These are phyloP conservation scores for Antheraea pernyi DNA, from an alignment of 1,140 invertebrate species.

Conservation along the genomic window DNA sequence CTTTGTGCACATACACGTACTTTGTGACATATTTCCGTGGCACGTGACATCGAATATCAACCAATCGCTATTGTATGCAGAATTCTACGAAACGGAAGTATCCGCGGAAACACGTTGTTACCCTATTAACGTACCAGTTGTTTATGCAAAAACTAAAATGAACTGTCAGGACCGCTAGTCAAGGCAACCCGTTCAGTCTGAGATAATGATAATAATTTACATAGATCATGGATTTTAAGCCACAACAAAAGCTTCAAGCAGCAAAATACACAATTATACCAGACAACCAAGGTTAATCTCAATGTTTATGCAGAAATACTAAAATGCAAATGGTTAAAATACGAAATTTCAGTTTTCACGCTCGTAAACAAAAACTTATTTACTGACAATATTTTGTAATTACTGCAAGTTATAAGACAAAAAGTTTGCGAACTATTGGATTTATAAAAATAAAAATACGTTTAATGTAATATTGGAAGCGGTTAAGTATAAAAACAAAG, in stretches of 20 bases:
- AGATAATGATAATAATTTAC: slow-evolving; percentile 58
- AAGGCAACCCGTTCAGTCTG: slow-evolving; percentile 54
- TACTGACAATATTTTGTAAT: neutral
- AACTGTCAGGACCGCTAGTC: slow-evolving; percentile 37
- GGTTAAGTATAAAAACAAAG: neutral
- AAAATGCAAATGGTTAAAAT: slow-evolving; percentile 11
- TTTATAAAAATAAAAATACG: slow-evolving; percentile 1
- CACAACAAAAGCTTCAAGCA: slow-evolving; percentile 44
- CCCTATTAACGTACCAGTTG: slow-evolving; percentile 18
- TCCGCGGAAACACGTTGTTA: slow-evolving; percentile 23
- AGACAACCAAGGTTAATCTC: slow-evolving; percentile 48
- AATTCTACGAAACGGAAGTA: slow-evolving; percentile 16
- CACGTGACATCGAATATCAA: slow-evolving; percentile 18
- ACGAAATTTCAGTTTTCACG: neutral
- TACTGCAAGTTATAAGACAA: neutral
- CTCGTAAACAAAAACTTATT: neutral
- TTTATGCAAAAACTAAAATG: slow-evolving; percentile 25
- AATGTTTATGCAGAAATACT: slow-evolving; percentile 14
- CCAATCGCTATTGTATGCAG: slow-evolving; percentile 3
- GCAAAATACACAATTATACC: slow-evolving; percentile 45
- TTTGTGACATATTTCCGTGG: slow-evolving; percentile 32
- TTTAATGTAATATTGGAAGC: neutral
- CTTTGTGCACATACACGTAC: slow-evolving; percentile 16
- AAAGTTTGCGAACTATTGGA: neutral
- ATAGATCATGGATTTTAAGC: slow-evolving; percentile 61